Conservation (phyloP, 2,888 invertebrate genomes). For the Notodonta ziczac region DNA sequence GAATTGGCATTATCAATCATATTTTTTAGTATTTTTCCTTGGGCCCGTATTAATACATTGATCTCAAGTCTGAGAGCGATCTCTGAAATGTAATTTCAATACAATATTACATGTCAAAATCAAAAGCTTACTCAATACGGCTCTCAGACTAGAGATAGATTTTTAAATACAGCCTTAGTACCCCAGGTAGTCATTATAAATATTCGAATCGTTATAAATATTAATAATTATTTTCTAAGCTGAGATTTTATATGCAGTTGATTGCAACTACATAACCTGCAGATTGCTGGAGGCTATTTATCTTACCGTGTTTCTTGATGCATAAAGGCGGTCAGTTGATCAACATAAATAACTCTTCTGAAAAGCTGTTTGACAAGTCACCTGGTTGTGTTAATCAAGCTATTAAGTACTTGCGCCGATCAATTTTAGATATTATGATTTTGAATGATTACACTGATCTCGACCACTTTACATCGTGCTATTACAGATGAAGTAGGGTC, state of each 20-base stretch:
- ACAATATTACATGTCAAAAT: too few species aligned
- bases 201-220: neutral
- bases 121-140: too few species aligned
- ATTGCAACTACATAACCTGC: neutral
- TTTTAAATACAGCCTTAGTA: too few species aligned
- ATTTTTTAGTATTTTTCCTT: too few species aligned
- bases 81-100: too few species aligned
- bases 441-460: neutral
- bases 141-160: too few species aligned
- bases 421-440: constrained; percentile 3
- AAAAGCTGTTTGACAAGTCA: constrained; percentile 3
- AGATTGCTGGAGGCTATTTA: neutral
- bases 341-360: neutral
- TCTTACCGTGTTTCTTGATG: neutral
- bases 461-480: too few species aligned
- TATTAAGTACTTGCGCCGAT: neutral
- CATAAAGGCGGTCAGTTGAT: constrained; percentile 2
- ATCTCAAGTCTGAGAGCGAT: too few species aligned
- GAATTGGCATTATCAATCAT: too few species aligned
- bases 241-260: neutral
- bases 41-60: too few species aligned
- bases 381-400: neutral
- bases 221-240: neutral
- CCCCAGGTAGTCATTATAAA: neutral
- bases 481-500: neutral